Evolutionary conservation across 2,888 invertebrate genomes (phyloP), one percentile per base, ranked within the genome.

Genomic region (Corbicula japonica): DNA sequence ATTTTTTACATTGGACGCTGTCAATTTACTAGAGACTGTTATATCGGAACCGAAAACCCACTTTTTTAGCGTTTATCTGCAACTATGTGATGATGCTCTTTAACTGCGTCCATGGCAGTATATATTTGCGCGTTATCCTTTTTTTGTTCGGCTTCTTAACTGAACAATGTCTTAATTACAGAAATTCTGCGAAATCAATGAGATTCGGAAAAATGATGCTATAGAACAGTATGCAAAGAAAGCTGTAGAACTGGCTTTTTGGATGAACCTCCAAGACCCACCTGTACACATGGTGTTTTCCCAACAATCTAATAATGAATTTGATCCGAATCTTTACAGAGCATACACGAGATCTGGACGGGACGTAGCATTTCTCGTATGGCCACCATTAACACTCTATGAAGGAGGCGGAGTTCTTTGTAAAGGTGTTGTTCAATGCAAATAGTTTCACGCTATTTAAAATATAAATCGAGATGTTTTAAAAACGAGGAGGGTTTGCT

Each of bases 181-280:
- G 52, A 30, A 28, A 6, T 52, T 52, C 52, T 23, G 8, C 10
- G 4, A 56, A 56, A 56, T 18, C 2, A n/a, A 56, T 3, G 3
- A 32, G 21, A 6, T 32, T 4, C 18, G 56, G 15, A 12, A 21
- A 10, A 48, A 32, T 34, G 23, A n/a, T n/a, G 15, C 32, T 15
- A 63, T 6, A 21, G 63, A 4, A 15, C 3, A 5, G 26, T 72
- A 63, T 32, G 41, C 38, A 10, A 23, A 48, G 35, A 54, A 46
- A 12, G 56, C 58, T 8, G 48, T 63, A 12, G 72, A 78, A 60
- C 23, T 78, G 2, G 32, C 48, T 0, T 78, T 73, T 73, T 78
- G 73, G 78, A 78, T 78, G 78, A 48, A 50, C 21, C 56, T 78
- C 2, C 78, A 78, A 35, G 65, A 73, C 15, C 65, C 73, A 48